Percentiles rank a stretch among this genome's conserved stretches.
phyloP scores from a whole-genome alignment of 2,888 invertebrate species.

The Tanypteryx hageni region DNA sequence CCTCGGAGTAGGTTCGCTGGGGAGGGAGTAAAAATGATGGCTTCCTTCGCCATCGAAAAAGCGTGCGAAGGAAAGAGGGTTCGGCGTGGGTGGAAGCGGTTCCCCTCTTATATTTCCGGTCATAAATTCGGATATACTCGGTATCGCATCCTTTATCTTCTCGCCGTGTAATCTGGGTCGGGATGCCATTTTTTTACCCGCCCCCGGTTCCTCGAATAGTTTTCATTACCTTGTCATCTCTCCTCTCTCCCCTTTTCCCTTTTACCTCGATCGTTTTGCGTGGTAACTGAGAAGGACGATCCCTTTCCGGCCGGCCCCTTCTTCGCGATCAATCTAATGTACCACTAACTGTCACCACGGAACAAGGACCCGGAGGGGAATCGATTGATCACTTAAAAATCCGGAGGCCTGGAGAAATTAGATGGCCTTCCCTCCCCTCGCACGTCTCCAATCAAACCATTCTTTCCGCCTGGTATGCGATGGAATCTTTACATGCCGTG shows the following conservation, averaged over 20 bases:
- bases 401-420: conserved; percentile 37
- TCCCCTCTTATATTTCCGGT: conserved; percentile 40
- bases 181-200: not conserved
- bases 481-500: conserved; percentile 40
- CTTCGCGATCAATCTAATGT: conserved; percentile 40
- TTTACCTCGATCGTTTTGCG: not conserved
- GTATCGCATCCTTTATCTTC: conserved; percentile 56
- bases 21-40: conserved; percentile 53
- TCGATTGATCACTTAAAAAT: conserved; percentile 52
- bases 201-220: conserved; percentile 9
- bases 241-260: not conserved
- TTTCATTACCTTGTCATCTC: conserved; percentile 8
- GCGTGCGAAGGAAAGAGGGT: not conserved
- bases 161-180: conserved; percentile 47
- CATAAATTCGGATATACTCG: conserved; percentile 58
- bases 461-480: too few relatives aligned
- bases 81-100: conserved; percentile 22
- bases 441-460: not conserved
- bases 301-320: not conserved
- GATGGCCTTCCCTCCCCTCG: not conserved
- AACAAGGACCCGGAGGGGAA: conserved; percentile 33
- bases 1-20: not conserved
- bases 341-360: conserved; percentile 49
- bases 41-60: conserved; percentile 16
- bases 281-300: not conserved